Conservation (phyloP, 2,888 invertebrate species). For the Meteorus cinctellus region DNA sequence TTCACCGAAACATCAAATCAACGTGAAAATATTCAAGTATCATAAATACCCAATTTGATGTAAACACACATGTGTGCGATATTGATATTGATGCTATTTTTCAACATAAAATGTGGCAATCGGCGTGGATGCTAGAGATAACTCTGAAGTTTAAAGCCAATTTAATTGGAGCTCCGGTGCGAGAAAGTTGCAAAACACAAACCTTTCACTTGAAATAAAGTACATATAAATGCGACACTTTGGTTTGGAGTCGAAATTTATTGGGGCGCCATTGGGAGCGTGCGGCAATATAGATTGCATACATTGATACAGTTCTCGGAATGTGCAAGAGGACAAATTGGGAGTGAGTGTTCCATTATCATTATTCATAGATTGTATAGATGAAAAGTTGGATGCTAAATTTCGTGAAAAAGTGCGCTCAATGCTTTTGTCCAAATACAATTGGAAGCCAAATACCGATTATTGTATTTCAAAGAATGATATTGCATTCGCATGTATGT, state of each 20-base stretch:
- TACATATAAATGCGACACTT: slow-evolving; percentile 10
- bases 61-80: background rate
- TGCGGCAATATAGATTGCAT: slow-evolving; percentile 11
- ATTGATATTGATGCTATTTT: background rate
- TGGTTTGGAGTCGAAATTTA: slow-evolving; percentile 26
- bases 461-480: too few species aligned
- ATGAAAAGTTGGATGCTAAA: background rate
- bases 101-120: background rate
- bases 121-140: slow-evolving; percentile 46
- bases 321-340: slow-evolving; percentile 7
- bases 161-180: slow-evolving; percentile 54
- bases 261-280: background rate
- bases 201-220: slow-evolving; percentile 23
- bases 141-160: slow-evolving; percentile 56
- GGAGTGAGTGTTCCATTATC: background rate
- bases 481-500: too few species aligned
- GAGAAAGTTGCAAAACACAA: slow-evolving; percentile 46
- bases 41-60: background rate
- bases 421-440: too few species aligned
- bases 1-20: too few species aligned
- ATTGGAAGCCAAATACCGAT: too few species aligned
- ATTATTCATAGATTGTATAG: background rate
- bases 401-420: background rate
- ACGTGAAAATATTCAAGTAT: too few species aligned
- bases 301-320: slow-evolving; percentile 19